Percentiles rank a stretch among this genome's conserved stretches.
Evolutionary conservation across 2,888 invertebrate species (phyloP).

Genomic region (Papilio elwesi): DNA sequence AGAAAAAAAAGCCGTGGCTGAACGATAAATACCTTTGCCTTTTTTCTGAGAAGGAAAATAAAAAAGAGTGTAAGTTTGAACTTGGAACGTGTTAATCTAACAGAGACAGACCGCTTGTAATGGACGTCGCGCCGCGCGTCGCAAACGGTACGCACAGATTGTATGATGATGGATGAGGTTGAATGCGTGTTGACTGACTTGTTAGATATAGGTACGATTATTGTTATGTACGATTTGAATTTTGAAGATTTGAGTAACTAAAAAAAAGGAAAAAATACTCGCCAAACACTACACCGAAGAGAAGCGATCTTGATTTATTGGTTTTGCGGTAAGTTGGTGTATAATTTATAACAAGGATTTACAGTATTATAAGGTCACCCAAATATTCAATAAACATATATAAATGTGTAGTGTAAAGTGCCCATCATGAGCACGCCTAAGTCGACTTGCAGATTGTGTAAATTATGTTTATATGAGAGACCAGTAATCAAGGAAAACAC

Average conservation of each 20-base stretch:
- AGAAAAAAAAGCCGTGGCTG: neutral
- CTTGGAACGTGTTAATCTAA: slow-evolving; percentile 31
- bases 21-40: neutral
- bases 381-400: too few relatives aligned
- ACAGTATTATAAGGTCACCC: too few relatives aligned
- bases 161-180: slow-evolving; percentile 20
- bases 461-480: neutral
- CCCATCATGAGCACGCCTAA: neutral
- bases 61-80: slow-evolving; percentile 37
- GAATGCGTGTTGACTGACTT: slow-evolving; percentile 2
- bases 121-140: slow-evolving; percentile 18
- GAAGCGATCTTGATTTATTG: too few relatives aligned
- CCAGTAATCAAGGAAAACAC: neutral
- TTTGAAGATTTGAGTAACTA: neutral
- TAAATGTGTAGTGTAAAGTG: too few relatives aligned
- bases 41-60: neutral
- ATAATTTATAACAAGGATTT: too few relatives aligned
- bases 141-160: slow-evolving; percentile 17
- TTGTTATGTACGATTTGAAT: neutral
- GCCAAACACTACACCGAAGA: too few relatives aligned
- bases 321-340: too few relatives aligned
- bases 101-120: slow-evolving; percentile 29
- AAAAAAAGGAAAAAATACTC: neutral
- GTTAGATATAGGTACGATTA: neutral
- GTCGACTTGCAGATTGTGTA: too few relatives aligned